Conservation (phyloP, 2,888 invertebrate species). For the Digitonthophagus gazella region DNA sequence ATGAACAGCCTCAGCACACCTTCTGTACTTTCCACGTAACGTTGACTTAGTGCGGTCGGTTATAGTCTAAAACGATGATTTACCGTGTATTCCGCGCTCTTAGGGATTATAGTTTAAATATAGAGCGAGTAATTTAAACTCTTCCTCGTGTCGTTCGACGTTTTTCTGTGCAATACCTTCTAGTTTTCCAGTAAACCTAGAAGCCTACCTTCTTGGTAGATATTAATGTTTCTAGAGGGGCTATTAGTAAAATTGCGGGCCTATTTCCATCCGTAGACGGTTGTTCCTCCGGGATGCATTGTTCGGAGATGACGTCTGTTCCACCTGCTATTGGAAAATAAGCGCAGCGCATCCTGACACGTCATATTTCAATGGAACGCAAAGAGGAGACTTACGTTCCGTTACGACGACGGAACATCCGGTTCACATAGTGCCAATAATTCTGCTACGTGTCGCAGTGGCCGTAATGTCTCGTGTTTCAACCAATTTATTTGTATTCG, state of each 20-base stretch:
- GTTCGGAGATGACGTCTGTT: background rate
- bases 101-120: constrained; percentile 2
- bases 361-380: background rate
- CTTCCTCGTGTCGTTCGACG: background rate
- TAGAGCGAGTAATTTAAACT: background rate
- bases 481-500: background rate
- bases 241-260: background rate
- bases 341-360: background rate
- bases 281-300: background rate
- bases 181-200: background rate
- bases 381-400: background rate
- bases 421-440: background rate
- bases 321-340: background rate
- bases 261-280: background rate
- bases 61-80: constrained; percentile 33
- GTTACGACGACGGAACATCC: background rate
- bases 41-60: constrained; percentile 38
- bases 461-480: background rate
- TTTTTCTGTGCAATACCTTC: background rate
- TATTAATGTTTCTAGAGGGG: background rate
- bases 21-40: constrained; percentile 36
- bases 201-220: background rate
- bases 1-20: constrained; percentile 37
- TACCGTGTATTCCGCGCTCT: constrained; percentile 18
- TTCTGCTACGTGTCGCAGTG: background rate